Base-by-base conservation (phyloP, 2,113 vertebrate species). In the Phocoena phocoena region DNA sequence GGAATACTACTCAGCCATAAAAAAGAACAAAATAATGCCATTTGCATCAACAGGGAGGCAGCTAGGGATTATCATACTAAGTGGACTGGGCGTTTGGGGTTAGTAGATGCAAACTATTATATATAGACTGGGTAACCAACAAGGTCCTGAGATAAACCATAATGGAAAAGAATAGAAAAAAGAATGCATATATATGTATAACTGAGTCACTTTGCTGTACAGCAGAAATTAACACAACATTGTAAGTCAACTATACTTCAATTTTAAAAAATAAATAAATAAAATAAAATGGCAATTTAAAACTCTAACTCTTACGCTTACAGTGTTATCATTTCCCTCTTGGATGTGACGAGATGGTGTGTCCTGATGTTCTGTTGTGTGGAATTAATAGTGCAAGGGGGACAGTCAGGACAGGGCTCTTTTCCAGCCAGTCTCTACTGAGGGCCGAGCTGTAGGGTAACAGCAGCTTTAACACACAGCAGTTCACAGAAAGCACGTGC, bases 321-420 rank as follows among this genome's bases (percentile, higher is more conserved):
- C 25, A 41, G 7, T 73, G 13, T 20, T 74, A 36, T 14, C 23
- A 77, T 41, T 74, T 47, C 3, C 0, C 15, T 20, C n/a, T 73
- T 11, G 0, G 0, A 0, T 41, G 3, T 80, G n/a, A 14, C 12
- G 11, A 55, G 47, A 41, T 0, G 1, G 15, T 2, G 28, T 82
- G 63, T 44, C 14, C 41, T 80, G 25, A 18, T 20, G 7, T 36
- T 62, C 65, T 77, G 38, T 74, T 55, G 14, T 15, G 7, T 33
- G 14, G 25, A 25, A 5, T 5, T 21, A 1, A 28, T 12, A 21
- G 31, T 47, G 23, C 5, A 2, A 10, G 62, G 2, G 4, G 41
- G 20, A 10, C 15, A 58, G 12, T 23, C 26, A 31, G n/a, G 38
- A 26, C 14, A 12, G n/a, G 20, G 18, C 44, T 20, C 17, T 53